Conservation (phyloP, 2,888 invertebrate genomes). For the Calliopum simillimum region DNA sequence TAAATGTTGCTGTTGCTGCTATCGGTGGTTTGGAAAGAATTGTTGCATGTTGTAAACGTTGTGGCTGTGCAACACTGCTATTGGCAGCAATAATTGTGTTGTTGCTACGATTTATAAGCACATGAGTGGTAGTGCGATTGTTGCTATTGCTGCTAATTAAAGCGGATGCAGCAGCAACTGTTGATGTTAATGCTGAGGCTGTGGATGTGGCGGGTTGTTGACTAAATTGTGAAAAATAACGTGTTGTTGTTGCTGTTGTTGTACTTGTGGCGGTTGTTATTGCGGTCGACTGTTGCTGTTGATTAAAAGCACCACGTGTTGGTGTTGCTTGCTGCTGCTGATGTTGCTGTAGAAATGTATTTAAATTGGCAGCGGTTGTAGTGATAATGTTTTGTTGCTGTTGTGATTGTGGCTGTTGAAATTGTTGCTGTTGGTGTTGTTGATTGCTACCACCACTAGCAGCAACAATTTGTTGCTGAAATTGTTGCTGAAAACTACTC, state of each 20-base stretch:
- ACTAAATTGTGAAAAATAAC: conserved; percentile 59
- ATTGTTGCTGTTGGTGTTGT: conserved; percentile 48
- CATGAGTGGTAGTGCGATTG: conserved; percentile 45
- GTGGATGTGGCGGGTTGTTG: conserved; percentile 43
- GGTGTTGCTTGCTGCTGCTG: conserved; percentile 30
- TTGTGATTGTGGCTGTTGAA: conserved; percentile 20
- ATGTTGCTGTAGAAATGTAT: conserved; percentile 33
- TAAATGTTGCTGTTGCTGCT: conserved; percentile 16
- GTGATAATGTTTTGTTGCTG: conserved; percentile 42
- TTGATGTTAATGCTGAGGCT: conserved; percentile 29
- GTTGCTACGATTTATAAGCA: conserved; percentile 49
- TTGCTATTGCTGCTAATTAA: background rate
- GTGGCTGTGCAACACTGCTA: conserved; percentile 38
- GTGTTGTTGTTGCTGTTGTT: conserved; percentile 47
- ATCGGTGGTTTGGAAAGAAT: conserved; percentile 47
- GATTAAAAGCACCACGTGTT: conserved; percentile 23
- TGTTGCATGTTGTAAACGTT: conserved; percentile 49
- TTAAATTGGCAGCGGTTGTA: conserved; percentile 41
- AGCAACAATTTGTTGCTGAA: conserved; percentile 50
- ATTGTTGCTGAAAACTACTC: conserved; percentile 52
- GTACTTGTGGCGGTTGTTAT: conserved; percentile 26
- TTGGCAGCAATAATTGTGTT: conserved; percentile 49
- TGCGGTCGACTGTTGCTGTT: conserved; percentile 29
- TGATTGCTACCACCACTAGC: conserved; percentile 51
- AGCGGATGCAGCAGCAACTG: conserved; percentile 43